Evolutionary conservation across 2,888 invertebrate genomes (phyloP).

Genomic region (Suillia variegata): DNA sequence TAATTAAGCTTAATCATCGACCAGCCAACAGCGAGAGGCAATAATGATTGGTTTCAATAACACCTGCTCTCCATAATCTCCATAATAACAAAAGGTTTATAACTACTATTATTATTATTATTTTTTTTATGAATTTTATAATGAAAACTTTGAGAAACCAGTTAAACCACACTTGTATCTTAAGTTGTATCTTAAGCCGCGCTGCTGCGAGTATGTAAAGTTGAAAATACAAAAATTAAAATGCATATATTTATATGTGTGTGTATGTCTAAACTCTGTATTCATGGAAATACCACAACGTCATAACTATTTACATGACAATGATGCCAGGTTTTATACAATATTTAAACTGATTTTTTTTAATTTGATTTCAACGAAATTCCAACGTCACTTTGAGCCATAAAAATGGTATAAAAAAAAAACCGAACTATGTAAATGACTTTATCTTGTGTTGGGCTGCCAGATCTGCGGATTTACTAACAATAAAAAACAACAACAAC

Average conservation of each 20-base stretch:
- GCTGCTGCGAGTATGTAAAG: too few relatives aligned
- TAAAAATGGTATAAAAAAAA: neutral
- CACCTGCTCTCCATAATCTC: conserved; percentile 19
- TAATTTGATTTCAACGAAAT: conserved; percentile 15
- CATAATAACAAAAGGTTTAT: neutral
- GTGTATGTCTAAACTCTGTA: too few relatives aligned
- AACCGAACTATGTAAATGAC: conserved; percentile 14
- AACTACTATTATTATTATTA: neutral
- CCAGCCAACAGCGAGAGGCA: too few relatives aligned
- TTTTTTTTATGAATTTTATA: conserved; percentile 5
- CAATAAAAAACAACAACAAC: neutral
- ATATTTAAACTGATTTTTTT: conserved; percentile 2
- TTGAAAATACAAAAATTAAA: neutral
- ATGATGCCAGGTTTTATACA: conserved; percentile 22
- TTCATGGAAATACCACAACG: neutral
- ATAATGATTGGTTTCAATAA: conserved; percentile 16
- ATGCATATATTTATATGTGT: too few relatives aligned
- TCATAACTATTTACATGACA: conserved; percentile 37
- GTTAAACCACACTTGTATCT: too few relatives aligned
- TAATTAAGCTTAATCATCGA: conserved; percentile 45
- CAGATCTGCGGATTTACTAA: neutral
- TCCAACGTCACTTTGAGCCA: conserved; percentile 10
- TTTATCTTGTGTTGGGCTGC: conserved; percentile 1
- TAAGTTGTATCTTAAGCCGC: too few relatives aligned
- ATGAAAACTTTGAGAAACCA: neutral